A percentile compares a stretch with the other conserved stretches of the same genome.
These are phyloP conservation scores for Ditylenchus weischeri DNA, from an alignment of 2,888 invertebrate genomes.

Conservation along the genomic window DNA sequence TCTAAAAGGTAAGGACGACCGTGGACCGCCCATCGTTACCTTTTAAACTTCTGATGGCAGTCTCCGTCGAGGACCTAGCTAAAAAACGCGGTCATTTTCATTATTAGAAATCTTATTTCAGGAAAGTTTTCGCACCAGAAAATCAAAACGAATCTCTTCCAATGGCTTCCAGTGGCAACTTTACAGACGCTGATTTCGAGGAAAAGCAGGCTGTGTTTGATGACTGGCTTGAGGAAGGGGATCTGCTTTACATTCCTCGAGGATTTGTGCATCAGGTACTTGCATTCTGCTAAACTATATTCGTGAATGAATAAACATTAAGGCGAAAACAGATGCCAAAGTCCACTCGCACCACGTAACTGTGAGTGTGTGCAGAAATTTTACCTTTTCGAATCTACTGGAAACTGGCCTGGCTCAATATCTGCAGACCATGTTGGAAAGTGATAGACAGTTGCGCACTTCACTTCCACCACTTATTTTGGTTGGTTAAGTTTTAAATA, in stretches of 20 bases:
- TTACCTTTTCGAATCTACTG: conserved; percentile 83
- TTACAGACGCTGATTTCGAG: conserved; percentile 69
- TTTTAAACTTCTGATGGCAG: too few relatives aligned
- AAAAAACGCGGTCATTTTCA: too few relatives aligned
- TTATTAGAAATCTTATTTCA: too few relatives aligned
- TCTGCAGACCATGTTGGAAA: conserved; percentile 26
- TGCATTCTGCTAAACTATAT: neutral
- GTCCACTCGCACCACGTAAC: conserved; percentile 88
- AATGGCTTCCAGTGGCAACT: conserved; percentile 72
- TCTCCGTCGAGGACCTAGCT: too few relatives aligned
- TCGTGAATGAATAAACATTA: neutral
- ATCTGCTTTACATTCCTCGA: conserved; percentile 84
- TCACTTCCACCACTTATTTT: conserved; percentile 26
- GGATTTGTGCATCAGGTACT: conserved; percentile 64
- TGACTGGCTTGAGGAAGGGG: conserved; percentile 61
- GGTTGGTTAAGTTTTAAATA: conserved; percentile 8
- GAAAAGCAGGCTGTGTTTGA: conserved; percentile 48
- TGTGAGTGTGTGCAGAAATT: conserved; percentile 83
- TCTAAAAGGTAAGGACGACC: too few relatives aligned
- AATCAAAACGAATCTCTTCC: conserved; percentile 70
- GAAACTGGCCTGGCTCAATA: conserved; percentile 66
- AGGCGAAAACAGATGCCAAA: conserved; percentile 59
- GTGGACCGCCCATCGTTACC: too few relatives aligned
- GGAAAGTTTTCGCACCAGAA: conserved; percentile 75
- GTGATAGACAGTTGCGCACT: conserved; percentile 16